These are phyloP conservation scores for Valencia hispanica DNA, from an alignment of 2,797 vertebrate species.

Conservation along the genomic window DNA sequence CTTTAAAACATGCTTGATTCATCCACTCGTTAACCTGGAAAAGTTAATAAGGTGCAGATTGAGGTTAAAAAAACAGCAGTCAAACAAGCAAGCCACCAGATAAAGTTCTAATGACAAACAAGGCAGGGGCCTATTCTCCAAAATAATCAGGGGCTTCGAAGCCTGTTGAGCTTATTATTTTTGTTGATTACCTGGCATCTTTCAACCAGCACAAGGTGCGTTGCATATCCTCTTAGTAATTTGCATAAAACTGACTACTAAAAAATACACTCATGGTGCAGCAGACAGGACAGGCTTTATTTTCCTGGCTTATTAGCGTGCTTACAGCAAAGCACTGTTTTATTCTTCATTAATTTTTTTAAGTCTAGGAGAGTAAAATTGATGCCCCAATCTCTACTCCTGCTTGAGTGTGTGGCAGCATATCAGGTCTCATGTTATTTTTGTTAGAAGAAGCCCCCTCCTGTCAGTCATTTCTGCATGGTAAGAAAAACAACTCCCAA, in stretches of 20 bases:
- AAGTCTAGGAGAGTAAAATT: slow-evolving; percentile 16
- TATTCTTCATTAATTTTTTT: slow-evolving; percentile 19
- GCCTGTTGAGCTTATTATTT: slow-evolving; percentile 26
- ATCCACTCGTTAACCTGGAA: neutral
- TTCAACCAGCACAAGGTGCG: slow-evolving; percentile 22
- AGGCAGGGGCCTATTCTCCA: slow-evolving; percentile 20
- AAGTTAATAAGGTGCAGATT: neutral
- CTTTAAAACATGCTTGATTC: neutral
- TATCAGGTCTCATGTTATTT: slow-evolving; percentile 30
- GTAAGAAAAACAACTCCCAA: slow-evolving; percentile 32
- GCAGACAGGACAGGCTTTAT: slow-evolving; percentile 13
- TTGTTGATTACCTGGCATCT: slow-evolving; percentile 36
- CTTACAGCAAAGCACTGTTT: slow-evolving; percentile 15
- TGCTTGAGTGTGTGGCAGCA: neutral
- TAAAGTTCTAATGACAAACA: slow-evolving; percentile 22
- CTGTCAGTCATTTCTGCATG: slow-evolving; percentile 36
- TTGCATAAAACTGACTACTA: slow-evolving; percentile 38
- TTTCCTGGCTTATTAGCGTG: slow-evolving; percentile 36
- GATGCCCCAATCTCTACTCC: slow-evolving; percentile 16
- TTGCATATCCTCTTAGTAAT: slow-evolving; percentile 33
- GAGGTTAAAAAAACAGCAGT: neutral
- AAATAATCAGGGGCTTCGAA: slow-evolving; percentile 18
- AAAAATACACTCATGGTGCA: slow-evolving; percentile 10
- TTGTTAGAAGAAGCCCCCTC: slow-evolving; percentile 15
- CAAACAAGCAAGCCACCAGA: slow-evolving; percentile 4